A percentile compares a stretch with the other conserved stretches of the same genome.
Evolutionary conservation across 2,113 vertebrate species (phyloP).

Genomic region (Entelurus aequoreus): DNA sequence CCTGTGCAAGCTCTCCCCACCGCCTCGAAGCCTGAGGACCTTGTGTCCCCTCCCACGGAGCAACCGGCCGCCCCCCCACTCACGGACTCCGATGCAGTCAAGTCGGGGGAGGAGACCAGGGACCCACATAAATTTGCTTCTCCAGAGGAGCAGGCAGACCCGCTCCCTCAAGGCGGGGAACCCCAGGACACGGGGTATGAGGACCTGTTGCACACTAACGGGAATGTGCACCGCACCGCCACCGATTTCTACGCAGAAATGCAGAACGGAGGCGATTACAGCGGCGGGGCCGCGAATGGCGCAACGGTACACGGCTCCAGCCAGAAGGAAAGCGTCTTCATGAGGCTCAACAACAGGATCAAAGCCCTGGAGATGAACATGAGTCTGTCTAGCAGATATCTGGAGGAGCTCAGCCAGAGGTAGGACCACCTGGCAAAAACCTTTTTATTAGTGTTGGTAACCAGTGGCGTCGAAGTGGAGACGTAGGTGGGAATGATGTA

Average conservation of each 20-base stretch:
- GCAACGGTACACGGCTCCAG: slow-evolving; percentile 86
- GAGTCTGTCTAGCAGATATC: slow-evolving; percentile 94
- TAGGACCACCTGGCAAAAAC: slow-evolving; percentile 38
- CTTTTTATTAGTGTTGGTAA: not conserved
- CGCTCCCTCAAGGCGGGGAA: slow-evolving; percentile 47
- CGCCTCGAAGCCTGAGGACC: slow-evolving; percentile 66
- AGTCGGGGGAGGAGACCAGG: slow-evolving; percentile 54
- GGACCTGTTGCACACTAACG: slow-evolving; percentile 64
- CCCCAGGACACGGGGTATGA: slow-evolving; percentile 78
- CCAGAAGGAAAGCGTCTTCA: slow-evolving; percentile 97
- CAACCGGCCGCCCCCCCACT: slow-evolving; percentile 42
- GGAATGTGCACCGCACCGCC: slow-evolving; percentile 78
- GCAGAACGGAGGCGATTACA: slow-evolving; percentile 85
- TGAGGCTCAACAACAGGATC: slow-evolving; percentile 97
- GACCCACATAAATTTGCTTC: slow-evolving; percentile 16
- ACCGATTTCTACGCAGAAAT: slow-evolving; percentile 97
- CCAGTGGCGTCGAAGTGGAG: no score
- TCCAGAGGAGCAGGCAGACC: slow-evolving; percentile 57
- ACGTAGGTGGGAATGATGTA: no score
- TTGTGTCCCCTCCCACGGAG: slow-evolving; percentile 66
- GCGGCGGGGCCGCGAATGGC: slow-evolving; percentile 58
- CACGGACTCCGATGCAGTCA: slow-evolving; percentile 50
- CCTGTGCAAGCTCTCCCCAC: slow-evolving; percentile 49
- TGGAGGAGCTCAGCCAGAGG: slow-evolving; percentile 98
- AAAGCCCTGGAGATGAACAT: slow-evolving; percentile 98